Evolutionary conservation across 2,888 invertebrate species (phyloP).

Genomic region (Agriopis leucophaearia): DNA sequence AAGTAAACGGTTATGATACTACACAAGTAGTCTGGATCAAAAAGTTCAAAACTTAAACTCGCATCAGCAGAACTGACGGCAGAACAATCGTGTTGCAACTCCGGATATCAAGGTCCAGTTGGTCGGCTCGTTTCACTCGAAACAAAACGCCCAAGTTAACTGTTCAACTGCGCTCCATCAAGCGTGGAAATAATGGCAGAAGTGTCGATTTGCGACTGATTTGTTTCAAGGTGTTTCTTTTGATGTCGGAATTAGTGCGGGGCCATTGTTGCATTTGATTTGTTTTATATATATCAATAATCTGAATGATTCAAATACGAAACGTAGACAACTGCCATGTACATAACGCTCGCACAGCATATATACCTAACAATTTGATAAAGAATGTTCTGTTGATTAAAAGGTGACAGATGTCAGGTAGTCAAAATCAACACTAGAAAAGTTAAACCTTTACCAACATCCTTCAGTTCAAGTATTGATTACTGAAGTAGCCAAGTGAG

Average conservation of each 20-base stretch:
- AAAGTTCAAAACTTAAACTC: conserved; percentile 53
- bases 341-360: neutral
- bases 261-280: conserved; percentile 6
- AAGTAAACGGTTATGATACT: neutral
- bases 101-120: conserved; percentile 85
- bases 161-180: conserved; percentile 52
- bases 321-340: neutral
- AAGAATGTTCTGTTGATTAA: neutral
- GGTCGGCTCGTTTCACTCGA: conserved; percentile 76
- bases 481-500: conserved; percentile 13
- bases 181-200: conserved; percentile 60
- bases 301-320: neutral
- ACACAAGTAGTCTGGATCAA: neutral
- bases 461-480: conserved; percentile 12
- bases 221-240: conserved; percentile 29
- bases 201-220: conserved; percentile 36
- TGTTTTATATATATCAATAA: neutral
- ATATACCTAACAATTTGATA: neutral
- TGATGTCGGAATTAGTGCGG: conserved; percentile 2
- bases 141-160: conserved; percentile 67
- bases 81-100: conserved; percentile 67
- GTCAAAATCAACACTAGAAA: conserved; percentile 19
- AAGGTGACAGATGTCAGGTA: neutral
- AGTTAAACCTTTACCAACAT: conserved; percentile 25
- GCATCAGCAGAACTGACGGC: conserved; percentile 43